Evolutionary conservation across 2,888 invertebrate genomes (phyloP).

Genomic region (Oxytorus armatus): DNA sequence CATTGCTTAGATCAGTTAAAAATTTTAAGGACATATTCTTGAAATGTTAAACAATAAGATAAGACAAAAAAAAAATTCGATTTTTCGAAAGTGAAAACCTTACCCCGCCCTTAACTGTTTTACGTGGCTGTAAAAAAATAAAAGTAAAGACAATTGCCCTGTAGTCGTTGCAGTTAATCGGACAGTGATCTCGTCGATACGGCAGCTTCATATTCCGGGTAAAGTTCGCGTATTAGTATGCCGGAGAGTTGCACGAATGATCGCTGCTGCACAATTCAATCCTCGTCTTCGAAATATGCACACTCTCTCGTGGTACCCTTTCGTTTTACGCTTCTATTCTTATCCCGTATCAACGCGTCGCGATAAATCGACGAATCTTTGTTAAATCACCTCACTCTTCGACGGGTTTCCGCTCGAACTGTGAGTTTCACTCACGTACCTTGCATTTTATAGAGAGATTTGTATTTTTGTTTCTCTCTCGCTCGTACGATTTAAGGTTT

Average conservation of each 20-base stretch:
- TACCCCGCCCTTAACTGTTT: too few species aligned
- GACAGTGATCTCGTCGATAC: constrained; percentile 38
- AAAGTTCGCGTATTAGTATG: constrained; percentile 61
- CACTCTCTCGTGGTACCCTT: constrained; percentile 28
- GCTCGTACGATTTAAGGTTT: constrained; percentile 87
- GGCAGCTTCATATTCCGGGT: constrained; percentile 55
- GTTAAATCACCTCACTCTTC: constrained; percentile 35
- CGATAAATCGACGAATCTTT: constrained; percentile 55
- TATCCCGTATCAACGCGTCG: constrained; percentile 33
- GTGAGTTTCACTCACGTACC: constrained; percentile 29
- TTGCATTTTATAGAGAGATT: not conserved
- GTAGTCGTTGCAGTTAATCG: constrained; percentile 6
- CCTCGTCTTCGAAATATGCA: constrained; percentile 38
- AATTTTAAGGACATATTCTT: too few species aligned
- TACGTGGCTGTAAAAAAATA: too few species aligned
- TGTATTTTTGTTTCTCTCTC: constrained; percentile 1
- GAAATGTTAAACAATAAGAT: too few species aligned
- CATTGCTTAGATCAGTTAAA: too few species aligned
- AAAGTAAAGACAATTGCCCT: not conserved
- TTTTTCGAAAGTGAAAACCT: too few species aligned
- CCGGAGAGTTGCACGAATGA: constrained; percentile 36
- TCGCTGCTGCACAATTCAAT: constrained; percentile 54
- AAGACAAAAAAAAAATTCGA: too few species aligned
- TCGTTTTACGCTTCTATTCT: constrained; percentile 34
- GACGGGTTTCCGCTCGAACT: constrained; percentile 33